Evolutionary conservation across 2,797 vertebrate genomes (phyloP).

Genomic region (Phyllotis vaccarum): DNA sequence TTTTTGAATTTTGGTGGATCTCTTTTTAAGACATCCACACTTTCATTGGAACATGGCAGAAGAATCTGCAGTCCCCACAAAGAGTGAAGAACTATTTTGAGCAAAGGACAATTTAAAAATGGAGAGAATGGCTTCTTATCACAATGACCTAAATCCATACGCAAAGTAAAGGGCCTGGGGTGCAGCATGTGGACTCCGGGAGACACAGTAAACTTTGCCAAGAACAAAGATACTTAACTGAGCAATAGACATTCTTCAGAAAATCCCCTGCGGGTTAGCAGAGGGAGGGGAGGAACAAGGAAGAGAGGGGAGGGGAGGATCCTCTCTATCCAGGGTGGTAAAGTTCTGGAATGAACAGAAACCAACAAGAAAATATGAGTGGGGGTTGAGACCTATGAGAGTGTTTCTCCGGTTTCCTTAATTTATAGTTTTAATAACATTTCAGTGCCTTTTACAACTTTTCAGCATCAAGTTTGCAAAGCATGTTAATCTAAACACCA

Average conservation of each 20-base stretch:
- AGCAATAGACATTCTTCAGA: neutral
- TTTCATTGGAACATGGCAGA: neutral
- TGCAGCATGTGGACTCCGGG: neutral
- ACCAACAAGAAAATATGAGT: neutral
- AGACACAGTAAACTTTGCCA: neutral
- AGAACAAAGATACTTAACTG: neutral
- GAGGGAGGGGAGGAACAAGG: neutral
- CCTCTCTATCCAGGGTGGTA: neutral
- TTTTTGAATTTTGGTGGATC: neutral
- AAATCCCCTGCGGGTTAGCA: slow-evolving; percentile 6
- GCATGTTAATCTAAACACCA: neutral
- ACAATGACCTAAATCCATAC: neutral
- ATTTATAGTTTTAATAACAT: slow-evolving; percentile 58
- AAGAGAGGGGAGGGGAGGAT: neutral
- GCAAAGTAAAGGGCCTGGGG: neutral
- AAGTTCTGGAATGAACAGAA: slow-evolving; percentile 1
- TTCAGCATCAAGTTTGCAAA: neutral
- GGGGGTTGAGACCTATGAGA: neutral
- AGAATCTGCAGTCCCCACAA: neutral
- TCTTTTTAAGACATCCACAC: neutral
- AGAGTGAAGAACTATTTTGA: neutral
- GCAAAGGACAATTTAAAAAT: slow-evolving; percentile 35
- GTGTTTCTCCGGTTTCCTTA: neutral
- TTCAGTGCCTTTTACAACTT: neutral
- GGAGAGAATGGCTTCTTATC: neutral